These are phyloP conservation scores for Tortrix viridana DNA, from an alignment of 2,888 invertebrate species.

Conservation along the genomic window DNA sequence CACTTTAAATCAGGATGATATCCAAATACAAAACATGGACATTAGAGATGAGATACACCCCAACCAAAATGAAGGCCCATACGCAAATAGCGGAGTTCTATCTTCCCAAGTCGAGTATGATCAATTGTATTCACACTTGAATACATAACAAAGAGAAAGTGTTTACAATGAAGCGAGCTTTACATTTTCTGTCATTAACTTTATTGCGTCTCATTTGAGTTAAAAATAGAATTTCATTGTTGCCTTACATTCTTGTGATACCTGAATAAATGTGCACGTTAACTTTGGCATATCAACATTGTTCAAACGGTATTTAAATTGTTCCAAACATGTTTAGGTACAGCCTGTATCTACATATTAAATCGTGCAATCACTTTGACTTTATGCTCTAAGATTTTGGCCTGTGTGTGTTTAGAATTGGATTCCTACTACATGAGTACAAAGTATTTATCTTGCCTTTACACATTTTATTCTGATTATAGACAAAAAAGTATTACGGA, in stretches of 20 bases:
- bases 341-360: too few relatives aligned
- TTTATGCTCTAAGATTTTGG: too few relatives aligned
- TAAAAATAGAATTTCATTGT: slow-evolving; percentile 12
- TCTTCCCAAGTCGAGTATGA: slow-evolving; percentile 21
- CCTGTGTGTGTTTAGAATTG: too few relatives aligned
- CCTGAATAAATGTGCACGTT: slow-evolving; percentile 5
- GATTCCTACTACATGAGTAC: too few relatives aligned
- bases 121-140: slow-evolving; percentile 22
- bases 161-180: slow-evolving; percentile 4
- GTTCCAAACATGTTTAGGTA: not conserved
- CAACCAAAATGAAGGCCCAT: slow-evolving; percentile 15
- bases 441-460: too few relatives aligned
- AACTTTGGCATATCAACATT: not conserved
- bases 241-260: slow-evolving; percentile 4
- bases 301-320: not conserved
- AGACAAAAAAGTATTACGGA: too few relatives aligned
- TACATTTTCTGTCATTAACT: slow-evolving; percentile 7
- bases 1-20: slow-evolving; percentile 16
- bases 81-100: slow-evolving; percentile 40
- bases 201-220: slow-evolving; percentile 16
- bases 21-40: not conserved
- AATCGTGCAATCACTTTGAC: too few relatives aligned
- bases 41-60: not conserved
- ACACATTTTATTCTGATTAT: too few relatives aligned
- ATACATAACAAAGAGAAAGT: slow-evolving; percentile 4